Evolutionary conservation across 2,888 invertebrate species (phyloP).

Genomic region (Meganola albula): DNA sequence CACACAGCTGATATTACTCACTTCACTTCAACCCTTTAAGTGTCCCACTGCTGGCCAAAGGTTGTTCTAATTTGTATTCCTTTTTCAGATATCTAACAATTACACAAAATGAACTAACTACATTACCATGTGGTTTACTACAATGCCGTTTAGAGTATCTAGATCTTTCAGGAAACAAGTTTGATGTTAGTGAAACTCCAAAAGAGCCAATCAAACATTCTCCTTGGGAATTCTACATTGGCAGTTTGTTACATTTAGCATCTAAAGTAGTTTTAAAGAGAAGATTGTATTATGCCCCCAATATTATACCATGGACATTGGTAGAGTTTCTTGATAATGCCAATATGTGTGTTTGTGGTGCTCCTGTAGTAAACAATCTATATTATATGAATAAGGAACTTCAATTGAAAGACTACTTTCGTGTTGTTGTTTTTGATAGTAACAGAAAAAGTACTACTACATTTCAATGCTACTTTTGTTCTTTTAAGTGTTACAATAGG

Average conservation of each 20-base stretch:
- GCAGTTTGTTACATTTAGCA: constrained; percentile 74
- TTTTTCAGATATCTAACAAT: constrained; percentile 71
- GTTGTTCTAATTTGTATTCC: no score
- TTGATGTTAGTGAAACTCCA: constrained; percentile 37
- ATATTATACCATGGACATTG: constrained; percentile 77
- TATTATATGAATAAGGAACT: constrained; percentile 46
- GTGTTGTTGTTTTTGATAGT: constrained; percentile 55
- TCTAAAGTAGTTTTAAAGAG: constrained; percentile 72
- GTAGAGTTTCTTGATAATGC: constrained; percentile 79
- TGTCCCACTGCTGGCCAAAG: no score
- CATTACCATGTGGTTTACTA: constrained; percentile 79
- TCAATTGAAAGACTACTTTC: constrained; percentile 56
- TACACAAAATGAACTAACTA: constrained; percentile 71
- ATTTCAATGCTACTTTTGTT: constrained; percentile 81
- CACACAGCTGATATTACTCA: no score
- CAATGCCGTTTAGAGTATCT: constrained; percentile 72
- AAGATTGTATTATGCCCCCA: constrained; percentile 74
- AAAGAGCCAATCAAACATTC: constrained; percentile 20
- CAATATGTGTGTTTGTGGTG: constrained; percentile 80
- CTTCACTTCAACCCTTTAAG: no score
- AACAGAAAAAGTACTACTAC: constrained; percentile 54
- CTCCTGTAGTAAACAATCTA: constrained; percentile 53
- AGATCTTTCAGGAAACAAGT: constrained; percentile 78
- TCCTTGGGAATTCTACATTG: constrained; percentile 59
- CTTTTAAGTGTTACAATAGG: constrained; percentile 62